phyloP scores from a whole-genome alignment of 2,797 vertebrate genomes.

The Coregonus ussuriensis region DNA sequence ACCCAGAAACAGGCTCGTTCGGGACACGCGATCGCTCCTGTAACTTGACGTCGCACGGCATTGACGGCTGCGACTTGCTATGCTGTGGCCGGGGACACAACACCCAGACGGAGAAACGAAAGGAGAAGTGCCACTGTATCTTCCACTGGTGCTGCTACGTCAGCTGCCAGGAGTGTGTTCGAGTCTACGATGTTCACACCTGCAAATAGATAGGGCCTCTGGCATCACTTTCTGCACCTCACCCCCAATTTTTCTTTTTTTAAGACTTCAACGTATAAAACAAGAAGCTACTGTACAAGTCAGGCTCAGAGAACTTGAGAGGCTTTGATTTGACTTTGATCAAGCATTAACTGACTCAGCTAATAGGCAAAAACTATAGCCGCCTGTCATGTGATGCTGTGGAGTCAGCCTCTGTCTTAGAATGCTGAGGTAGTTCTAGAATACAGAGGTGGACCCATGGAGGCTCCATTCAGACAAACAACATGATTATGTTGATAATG shows the following conservation, averaged over 20 bases:
- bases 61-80: constrained; percentile 94
- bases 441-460: constrained; percentile 30
- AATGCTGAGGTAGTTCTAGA: constrained; percentile 35
- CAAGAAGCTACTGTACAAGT: constrained; percentile 29
- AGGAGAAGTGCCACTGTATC: constrained; percentile 96
- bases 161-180: constrained; percentile 94
- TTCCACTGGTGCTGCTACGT: constrained; percentile 99
- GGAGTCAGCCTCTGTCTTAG: constrained; percentile 43
- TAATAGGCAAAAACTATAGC: constrained; percentile 26
- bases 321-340: constrained; percentile 32
- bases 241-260: constrained; percentile 34
- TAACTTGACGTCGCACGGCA: constrained; percentile 94
- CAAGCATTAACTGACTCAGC: constrained; percentile 32
- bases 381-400: constrained; percentile 40
- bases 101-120: constrained; percentile 90
- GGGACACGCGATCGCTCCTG: constrained; percentile 92
- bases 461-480: constrained; percentile 32
- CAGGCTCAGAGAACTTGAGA: constrained; percentile 39
- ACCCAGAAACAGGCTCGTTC: constrained; percentile 93
- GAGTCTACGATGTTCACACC: constrained; percentile 94
- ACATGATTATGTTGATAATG: constrained; percentile 22
- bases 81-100: constrained; percentile 98
- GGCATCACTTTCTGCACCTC: constrained; percentile 10
- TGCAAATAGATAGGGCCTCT: constrained; percentile 83
- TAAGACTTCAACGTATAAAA: constrained; percentile 34